phyloP scores from a whole-genome alignment of 2,113 vertebrate genomes.

The Mesocricetus auratus region DNA sequence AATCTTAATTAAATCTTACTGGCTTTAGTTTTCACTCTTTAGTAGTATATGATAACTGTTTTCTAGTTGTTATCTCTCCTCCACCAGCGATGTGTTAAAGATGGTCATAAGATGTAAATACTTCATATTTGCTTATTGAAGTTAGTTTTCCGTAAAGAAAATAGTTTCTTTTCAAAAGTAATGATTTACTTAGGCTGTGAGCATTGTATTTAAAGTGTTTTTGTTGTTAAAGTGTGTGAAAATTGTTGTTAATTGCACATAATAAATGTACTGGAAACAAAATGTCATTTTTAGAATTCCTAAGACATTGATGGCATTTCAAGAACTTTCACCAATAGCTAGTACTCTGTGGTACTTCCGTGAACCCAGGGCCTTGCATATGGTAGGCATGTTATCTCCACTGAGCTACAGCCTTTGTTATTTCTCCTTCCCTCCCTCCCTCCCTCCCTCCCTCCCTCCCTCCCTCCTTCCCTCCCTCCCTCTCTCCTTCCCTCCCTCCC shows the following conservation, averaged over 20 bases:
- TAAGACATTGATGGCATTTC: constrained; percentile 12
- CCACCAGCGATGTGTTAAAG: background rate
- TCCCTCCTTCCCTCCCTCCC: background rate
- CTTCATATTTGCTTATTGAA: constrained; percentile 10
- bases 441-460: background rate
- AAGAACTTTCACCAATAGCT: constrained; percentile 12
- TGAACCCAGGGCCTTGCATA: background rate
- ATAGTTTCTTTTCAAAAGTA: background rate
- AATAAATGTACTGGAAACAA: constrained; percentile 17
- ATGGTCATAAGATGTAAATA: background rate
- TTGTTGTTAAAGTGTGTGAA: constrained; percentile 32
- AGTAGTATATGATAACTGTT: background rate
- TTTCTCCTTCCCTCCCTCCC: background rate
- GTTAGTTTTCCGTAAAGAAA: constrained; percentile 54
- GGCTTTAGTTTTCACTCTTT: constrained; percentile 29
- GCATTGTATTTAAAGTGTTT: constrained; percentile 47
- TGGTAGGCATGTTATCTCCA: background rate
- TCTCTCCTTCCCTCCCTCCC: background rate
- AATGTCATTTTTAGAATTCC: constrained; percentile 18
- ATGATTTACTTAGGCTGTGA: constrained; percentile 27
- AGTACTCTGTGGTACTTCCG: background rate
- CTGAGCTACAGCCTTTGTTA: background rate
- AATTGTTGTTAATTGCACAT: constrained; percentile 33
- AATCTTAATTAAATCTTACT: constrained; percentile 31
- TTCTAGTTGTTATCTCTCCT: background rate